Percentiles rank a stretch among this genome's conserved stretches.
These are phyloP conservation scores for Odocoileus hemionus DNA, from an alignment of 2,113 vertebrate species.

Conservation along the genomic window DNA sequence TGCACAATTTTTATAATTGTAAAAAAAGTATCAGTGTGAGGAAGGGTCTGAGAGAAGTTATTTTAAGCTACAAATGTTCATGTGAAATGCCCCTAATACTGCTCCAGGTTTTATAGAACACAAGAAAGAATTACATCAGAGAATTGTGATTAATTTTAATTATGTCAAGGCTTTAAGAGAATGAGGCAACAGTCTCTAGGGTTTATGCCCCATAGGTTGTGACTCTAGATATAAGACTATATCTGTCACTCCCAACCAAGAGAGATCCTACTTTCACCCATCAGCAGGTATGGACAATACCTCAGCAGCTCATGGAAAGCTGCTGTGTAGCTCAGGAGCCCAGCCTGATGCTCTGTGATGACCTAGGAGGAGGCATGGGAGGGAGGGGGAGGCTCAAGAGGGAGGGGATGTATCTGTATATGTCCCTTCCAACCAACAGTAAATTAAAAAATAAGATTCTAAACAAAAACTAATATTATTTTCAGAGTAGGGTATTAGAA, in stretches of 20 bases:
- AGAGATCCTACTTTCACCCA: neutral
- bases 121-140: neutral
- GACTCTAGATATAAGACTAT: neutral
- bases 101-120: neutral
- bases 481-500: no score
- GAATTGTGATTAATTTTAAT: neutral
- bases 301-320: no score
- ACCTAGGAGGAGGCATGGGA: no score
- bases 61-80: neutral
- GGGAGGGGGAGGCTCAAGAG: no score
- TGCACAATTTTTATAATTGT: neutral
- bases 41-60: neutral
- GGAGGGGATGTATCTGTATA: no score
- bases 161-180: neutral
- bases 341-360: no score
- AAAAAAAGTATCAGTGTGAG: neutral
- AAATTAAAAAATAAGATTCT: neutral
- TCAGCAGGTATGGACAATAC: neutral
- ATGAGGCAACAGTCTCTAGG: neutral
- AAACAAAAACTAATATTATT: neutral
- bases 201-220: neutral
- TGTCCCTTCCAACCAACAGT: no score
- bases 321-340: no score
- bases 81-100: neutral
- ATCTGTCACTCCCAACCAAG: neutral